Evolutionary conservation across 2,113 vertebrate species (phyloP), one percentile per base, ranked within the genome.

Genomic region (Oxyura jamaicensis): DNA sequence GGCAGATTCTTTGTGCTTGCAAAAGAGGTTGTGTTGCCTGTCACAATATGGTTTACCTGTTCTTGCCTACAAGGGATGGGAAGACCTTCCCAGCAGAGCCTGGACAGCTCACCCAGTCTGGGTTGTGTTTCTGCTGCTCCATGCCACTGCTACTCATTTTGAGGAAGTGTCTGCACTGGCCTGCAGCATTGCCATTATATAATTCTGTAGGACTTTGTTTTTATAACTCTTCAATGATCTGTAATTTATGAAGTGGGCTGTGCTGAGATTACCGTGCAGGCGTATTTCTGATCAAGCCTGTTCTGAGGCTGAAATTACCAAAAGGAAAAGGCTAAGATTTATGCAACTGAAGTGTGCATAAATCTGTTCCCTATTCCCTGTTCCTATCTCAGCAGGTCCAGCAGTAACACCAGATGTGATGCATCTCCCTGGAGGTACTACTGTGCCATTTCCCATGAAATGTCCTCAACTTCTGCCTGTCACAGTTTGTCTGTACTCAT

Each of bases 61-160:
- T 5, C 28, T 20, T 59, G 26, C 3, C 19, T 56, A 13, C 25
- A 13, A 59, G 10, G 10, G 22, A 36, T 8, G 33, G 13, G 23
- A 53, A 82, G 71, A 62, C 7, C 13, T 71, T 78, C 41, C 12
- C 8, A 76, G 35, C 7, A 22, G 25, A 41, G 5, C 29, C 17
- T 15, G 19, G 6, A 3, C 52, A 72, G 42, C 20, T 20, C 13
- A 50, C 4, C 5, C 56, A 79, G 16, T 3, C 20, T 28, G 20
- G 22, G 8, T 3, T 8, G 3, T 20, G 19, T 26, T 75, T 29
- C 50, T 75, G 44, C 17, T 76, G 18, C 41, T 66, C 53, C 63
- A 10, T 76, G 21, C 14, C 26, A 53, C 1, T 0, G 3, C 8
- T 23, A 31, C 10, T 63, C 6, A 11, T 53, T 33, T 53, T 60